Conservation (phyloP, 1,140 invertebrate species). For the Gerris buenoi region DNA sequence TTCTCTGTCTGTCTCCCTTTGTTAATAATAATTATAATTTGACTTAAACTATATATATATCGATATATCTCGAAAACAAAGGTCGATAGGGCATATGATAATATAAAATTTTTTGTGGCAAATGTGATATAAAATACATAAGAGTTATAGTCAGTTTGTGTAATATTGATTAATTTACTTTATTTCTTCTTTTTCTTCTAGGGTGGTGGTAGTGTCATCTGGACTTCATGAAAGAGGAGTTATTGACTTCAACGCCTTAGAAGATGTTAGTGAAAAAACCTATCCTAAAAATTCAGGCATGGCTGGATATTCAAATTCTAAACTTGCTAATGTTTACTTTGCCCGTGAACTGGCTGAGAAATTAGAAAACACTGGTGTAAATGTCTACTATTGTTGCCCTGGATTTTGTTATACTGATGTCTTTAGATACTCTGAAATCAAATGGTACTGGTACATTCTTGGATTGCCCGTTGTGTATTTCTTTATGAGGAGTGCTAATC, state of each 20-base stretch:
- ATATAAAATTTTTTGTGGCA: no score
- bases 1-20: no score
- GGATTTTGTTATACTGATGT: conserved; percentile 69
- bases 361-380: conserved; percentile 35
- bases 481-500: conserved; percentile 52
- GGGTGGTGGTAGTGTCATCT: no score
- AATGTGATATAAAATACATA: no score
- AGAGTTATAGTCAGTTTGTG: no score
- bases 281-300: conserved; percentile 32
- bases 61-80: no score
- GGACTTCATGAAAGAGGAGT: conserved; percentile 40
- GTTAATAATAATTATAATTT: no score
- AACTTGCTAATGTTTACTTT: conserved; percentile 61
- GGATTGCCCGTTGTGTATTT: conserved; percentile 50
- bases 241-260: conserved; percentile 47
- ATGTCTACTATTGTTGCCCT: conserved; percentile 62
- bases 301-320: conserved; percentile 61
- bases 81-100: no score
- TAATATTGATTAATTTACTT: no score
- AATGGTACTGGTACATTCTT: conserved; percentile 52
- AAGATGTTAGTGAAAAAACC: neutral
- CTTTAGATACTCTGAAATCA: conserved; percentile 47
- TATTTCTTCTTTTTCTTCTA: no score
- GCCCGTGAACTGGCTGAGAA: conserved; percentile 42
- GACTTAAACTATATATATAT: no score